Conservation (phyloP, 2,888 invertebrate species). For the Phortica magna region DNA sequence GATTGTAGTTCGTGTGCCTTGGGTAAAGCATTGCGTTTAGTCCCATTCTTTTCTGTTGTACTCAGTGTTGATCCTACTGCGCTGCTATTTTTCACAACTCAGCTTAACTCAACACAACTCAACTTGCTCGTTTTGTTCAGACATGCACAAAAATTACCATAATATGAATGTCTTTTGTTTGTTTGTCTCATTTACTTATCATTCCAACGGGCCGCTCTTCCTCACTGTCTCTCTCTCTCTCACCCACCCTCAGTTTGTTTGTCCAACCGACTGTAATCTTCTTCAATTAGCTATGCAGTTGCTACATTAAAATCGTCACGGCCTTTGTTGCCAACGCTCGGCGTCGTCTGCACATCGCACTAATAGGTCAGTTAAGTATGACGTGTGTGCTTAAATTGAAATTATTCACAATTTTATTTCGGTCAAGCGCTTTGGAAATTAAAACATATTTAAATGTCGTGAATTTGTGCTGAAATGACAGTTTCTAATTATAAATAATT, state of each 20-base stretch:
- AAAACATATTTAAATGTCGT: slow-evolving; percentile 56
- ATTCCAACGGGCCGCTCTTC: slow-evolving; percentile 30
- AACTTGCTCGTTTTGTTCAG: slow-evolving; percentile 39
- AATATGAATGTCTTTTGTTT: slow-evolving; percentile 29
- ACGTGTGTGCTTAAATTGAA: slow-evolving; percentile 44
- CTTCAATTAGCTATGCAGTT: background rate
- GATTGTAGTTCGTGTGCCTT: background rate
- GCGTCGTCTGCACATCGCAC: slow-evolving; percentile 24
- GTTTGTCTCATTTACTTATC: background rate
- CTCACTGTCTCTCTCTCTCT: too few relatives aligned
- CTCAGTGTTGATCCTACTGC: slow-evolving; percentile 11
- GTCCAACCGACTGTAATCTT: slow-evolving; percentile 11
- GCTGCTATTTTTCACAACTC: slow-evolving; percentile 16
- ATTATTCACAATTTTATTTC: slow-evolving; percentile 56
- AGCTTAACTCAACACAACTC: background rate
- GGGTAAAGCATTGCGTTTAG: background rate
- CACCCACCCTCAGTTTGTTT: slow-evolving; percentile 17
- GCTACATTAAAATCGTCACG: too few relatives aligned
- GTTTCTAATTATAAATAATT: background rate
- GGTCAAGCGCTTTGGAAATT: slow-evolving; percentile 59
- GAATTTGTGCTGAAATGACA: background rate
- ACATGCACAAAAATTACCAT: slow-evolving; percentile 62
- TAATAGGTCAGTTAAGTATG: slow-evolving; percentile 60
- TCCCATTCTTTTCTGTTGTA: background rate
- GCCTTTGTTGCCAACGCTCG: too few relatives aligned